Conservation (phyloP, 1,140 invertebrate species). For the Pachyrhynchus sulphureomaculatus region DNA sequence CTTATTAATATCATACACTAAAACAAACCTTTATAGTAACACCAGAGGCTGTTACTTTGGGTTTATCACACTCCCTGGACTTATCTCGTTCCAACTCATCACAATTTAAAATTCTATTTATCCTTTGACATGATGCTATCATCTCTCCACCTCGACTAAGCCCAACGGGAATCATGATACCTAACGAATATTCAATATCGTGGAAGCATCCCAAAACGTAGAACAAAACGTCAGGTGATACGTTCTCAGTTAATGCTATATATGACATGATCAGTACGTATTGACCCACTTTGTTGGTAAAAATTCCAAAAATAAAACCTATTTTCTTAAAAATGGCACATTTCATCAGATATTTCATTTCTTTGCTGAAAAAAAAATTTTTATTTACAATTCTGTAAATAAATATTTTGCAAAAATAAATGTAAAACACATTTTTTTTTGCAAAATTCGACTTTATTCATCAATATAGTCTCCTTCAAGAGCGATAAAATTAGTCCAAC, state of each 20-base stretch:
- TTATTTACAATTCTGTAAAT: no score
- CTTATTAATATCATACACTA: no score
- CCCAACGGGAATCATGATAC: constrained; percentile 27
- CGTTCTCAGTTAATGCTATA: constrained; percentile 12
- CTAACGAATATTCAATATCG: constrained; percentile 17
- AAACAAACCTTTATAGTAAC: constrained; percentile 25
- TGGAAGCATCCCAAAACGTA: constrained; percentile 30
- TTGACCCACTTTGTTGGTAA: constrained; percentile 25
- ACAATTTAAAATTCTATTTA: constrained; percentile 33
- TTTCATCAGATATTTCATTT: constrained; percentile 30
- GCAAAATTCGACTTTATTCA: no score
- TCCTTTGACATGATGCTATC: constrained; percentile 34
- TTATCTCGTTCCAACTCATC: constrained; percentile 31
- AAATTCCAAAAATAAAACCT: constrained; percentile 16
- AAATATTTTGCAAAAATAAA: no score
- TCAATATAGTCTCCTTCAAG: no score
- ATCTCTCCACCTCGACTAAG: constrained; percentile 59
- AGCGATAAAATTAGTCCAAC: no score
- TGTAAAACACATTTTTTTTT: no score
- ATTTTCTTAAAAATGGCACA: constrained; percentile 3
- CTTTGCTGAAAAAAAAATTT: constrained; percentile 31
- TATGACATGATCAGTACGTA: constrained; percentile 34
- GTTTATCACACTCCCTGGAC: neutral
- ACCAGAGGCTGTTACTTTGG: constrained; percentile 12
- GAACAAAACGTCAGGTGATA: constrained; percentile 30